A percentile compares a stretch with the other conserved stretches of the same genome.
These are phyloP conservation scores for Oligia latruncula DNA, from an alignment of 2,888 invertebrate species.

Conservation along the genomic window DNA sequence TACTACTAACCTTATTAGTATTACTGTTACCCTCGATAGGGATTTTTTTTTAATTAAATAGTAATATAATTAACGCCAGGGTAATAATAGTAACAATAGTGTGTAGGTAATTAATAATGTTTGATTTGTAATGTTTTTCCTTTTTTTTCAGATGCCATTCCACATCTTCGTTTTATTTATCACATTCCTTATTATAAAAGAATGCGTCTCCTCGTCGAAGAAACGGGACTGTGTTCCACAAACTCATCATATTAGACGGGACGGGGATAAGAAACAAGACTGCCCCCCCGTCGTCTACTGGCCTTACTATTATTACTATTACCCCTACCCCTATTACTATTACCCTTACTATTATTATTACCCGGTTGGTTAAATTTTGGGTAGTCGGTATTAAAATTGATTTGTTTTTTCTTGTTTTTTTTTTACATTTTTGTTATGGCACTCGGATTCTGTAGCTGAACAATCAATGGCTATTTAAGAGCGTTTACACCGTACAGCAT, in stretches of 20 bases:
- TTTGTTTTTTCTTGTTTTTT: background rate
- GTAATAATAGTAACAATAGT: background rate
- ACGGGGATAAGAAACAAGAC: background rate
- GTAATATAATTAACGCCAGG: background rate
- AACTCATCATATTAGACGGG: background rate
- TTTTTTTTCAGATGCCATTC: slow-evolving; percentile 36
- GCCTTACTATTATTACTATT: slow-evolving; percentile 52
- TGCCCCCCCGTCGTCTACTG: slow-evolving; percentile 25
- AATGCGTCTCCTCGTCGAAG: background rate
- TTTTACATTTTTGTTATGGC: background rate
- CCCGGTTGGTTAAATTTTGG: slow-evolving; percentile 40
- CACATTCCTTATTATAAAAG: slow-evolving; percentile 19
- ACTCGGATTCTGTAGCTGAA: background rate
- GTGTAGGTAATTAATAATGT: background rate
- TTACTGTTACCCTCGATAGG: background rate
- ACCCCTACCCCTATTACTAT: slow-evolving; percentile 52
- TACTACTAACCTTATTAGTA: background rate
- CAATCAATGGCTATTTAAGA: background rate
- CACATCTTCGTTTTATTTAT: slow-evolving; percentile 21
- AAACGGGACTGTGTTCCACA: slow-evolving; percentile 20
- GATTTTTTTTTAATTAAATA: background rate
- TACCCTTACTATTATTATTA: slow-evolving; percentile 52
- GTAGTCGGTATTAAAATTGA: slow-evolving; percentile 2
- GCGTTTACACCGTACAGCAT: too few relatives aligned
- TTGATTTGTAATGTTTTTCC: background rate